Evolutionary conservation across 2,797 vertebrate species (phyloP).

Genomic region (Antennarius maculatus): DNA sequence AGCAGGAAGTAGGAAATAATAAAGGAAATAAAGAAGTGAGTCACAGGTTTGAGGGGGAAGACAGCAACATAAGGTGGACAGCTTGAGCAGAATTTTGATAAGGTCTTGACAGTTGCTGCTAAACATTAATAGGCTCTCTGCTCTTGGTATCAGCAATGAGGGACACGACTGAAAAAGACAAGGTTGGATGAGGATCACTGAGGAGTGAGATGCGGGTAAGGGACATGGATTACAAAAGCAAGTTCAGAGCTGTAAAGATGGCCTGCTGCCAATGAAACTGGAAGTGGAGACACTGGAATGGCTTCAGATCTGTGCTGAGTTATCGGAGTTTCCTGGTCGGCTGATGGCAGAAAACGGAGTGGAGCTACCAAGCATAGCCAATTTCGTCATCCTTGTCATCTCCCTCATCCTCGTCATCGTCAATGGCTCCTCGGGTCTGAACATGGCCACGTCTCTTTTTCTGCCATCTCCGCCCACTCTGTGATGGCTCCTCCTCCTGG

Average conservation of each 20-base stretch:
- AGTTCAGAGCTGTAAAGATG: slow-evolving; percentile 58
- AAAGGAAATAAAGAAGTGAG: slow-evolving; percentile 34
- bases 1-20: slow-evolving; percentile 14
- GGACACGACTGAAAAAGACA: slow-evolving; percentile 41
- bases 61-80: slow-evolving; percentile 51
- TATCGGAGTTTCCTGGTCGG: slow-evolving; percentile 82
- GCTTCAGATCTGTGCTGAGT: slow-evolving; percentile 89
- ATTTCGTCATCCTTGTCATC: slow-evolving; percentile 96
- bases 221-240: slow-evolving; percentile 46
- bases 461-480: slow-evolving; percentile 78
- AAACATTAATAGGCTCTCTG: slow-evolving; percentile 53
- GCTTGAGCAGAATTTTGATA: slow-evolving; percentile 42
- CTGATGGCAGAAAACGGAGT: slow-evolving; percentile 69
- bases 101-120: slow-evolving; percentile 50
- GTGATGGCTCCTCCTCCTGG: slow-evolving; percentile 86
- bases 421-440: slow-evolving; percentile 87
- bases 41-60: slow-evolving; percentile 30
- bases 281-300: slow-evolving; percentile 79
- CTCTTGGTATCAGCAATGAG: slow-evolving; percentile 52
- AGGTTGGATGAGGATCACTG: slow-evolving; percentile 52
- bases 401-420: slow-evolving; percentile 93
- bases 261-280: slow-evolving; percentile 64
- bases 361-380: slow-evolving; percentile 95
- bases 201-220: slow-evolving; percentile 48
- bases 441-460: slow-evolving; percentile 87